Base-by-base conservation (phyloP, 1,140 invertebrate species). In the Bombus impatiens region DNA sequence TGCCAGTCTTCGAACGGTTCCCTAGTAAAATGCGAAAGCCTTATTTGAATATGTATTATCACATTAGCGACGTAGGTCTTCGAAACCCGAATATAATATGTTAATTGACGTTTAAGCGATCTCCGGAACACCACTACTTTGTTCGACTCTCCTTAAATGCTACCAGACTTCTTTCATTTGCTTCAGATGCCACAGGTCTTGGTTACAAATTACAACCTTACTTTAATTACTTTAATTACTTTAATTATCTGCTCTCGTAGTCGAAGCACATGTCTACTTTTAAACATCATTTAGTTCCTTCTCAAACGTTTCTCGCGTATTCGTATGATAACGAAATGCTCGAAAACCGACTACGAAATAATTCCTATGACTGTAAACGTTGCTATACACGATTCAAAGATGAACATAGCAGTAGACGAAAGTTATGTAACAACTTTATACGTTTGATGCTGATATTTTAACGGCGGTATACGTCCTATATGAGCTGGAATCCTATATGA, bases 41-140 rank as follows among this genome's bases (percentile, higher is more conserved):
- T 78, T 57, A 71, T 84, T 84, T 78, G 76, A 84, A 78, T 78
- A 78, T 70, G 82, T 84, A 84, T 78, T 84, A 78, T 71, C 76
- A 78, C 65, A 84, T 68, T 70, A 70, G 28, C 65, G 13, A 57
- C 37, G 82, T 71, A 84, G 65, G n/a, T 57, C n/a, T 47, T 78
- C 79, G 53, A 72, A 85, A 80, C 53, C 47, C 78, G 15, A 57
- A 40, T 72, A 42, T 85, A 89, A 89, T 89, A 80, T 89, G 88
- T 86, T 89, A 89, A 89, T 89, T 89, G 72, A 80, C 85, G 70
- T 86, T 88, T 70, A 79, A 83, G 62, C 22, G 72, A 74, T 86
- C 78, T 44, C 28, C 15, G 57, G 74, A 68, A 74, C 81, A 44
- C 65, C 42, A 68, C 81, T 35, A 42, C 40, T 37, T 47, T 53